Conservation (phyloP, 2,797 vertebrate genomes). For the Tinamus major region DNA sequence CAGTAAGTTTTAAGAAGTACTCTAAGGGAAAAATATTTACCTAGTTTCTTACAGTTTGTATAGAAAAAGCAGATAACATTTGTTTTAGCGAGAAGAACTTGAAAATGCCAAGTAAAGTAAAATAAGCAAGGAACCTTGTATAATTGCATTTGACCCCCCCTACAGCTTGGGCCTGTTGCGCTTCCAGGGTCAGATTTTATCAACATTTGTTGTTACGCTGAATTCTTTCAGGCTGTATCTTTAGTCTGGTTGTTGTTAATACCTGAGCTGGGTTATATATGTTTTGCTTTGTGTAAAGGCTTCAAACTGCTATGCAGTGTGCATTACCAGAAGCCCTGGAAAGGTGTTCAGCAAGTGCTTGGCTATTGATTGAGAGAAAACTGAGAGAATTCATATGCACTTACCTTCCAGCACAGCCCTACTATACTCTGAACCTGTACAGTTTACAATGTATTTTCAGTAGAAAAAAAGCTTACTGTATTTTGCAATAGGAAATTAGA, state of each 20-base stretch:
- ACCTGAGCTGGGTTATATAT: background rate
- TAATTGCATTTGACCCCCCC: background rate
- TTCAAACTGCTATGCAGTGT: background rate
- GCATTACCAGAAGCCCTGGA: background rate
- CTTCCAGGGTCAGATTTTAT: background rate
- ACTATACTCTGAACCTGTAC: background rate
- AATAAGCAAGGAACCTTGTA: background rate
- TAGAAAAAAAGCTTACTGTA: background rate
- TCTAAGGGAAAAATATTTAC: fast-evolving
- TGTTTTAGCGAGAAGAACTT: background rate
- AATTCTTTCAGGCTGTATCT: background rate
- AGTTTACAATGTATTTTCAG: background rate
- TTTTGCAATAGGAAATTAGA: background rate
- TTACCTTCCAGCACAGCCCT: background rate
- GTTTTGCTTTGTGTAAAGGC: background rate
- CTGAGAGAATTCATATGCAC: background rate
- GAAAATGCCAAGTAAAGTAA: background rate
- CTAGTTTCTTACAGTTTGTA: background rate
- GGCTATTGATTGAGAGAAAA: background rate
- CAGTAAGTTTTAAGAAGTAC: background rate
- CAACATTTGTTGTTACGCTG: background rate
- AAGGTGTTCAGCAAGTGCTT: background rate
- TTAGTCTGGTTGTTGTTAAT: background rate
- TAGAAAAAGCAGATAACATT: fast-evolving
- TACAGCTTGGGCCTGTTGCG: background rate